Conservation (phyloP, 2,888 invertebrate species). For the Euzophera pinguis region DNA sequence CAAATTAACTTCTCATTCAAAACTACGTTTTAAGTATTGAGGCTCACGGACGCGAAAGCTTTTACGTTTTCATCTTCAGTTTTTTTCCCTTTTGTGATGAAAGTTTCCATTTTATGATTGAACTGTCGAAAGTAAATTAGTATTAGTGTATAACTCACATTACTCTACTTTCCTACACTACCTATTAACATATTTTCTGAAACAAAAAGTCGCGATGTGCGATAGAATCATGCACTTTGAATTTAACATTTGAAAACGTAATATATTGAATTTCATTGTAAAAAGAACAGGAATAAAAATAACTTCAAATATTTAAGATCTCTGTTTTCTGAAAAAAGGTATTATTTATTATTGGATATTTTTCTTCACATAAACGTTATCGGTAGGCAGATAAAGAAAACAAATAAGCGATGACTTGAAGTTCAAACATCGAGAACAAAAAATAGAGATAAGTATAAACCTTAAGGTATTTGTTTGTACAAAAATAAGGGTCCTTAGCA, state of each 20-base stretch:
- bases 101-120: not conserved
- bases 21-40: constrained; percentile 21
- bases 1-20: constrained; percentile 31
- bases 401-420: constrained; percentile 25
- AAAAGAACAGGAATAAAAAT: not conserved
- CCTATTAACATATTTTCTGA: not conserved
- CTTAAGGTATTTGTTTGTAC: constrained; percentile 10
- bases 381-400: constrained; percentile 24
- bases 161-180: not conserved
- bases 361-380: constrained; percentile 9
- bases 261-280: not conserved
- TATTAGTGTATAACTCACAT: not conserved
- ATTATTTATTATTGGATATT: constrained; percentile 1
- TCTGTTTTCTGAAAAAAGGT: constrained; percentile 1
- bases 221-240: too few relatives aligned
- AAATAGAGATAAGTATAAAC: constrained; percentile 14
- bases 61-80: not conserved
- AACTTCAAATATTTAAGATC: not conserved
- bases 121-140: not conserved
- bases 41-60: constrained; percentile 29
- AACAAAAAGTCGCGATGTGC: too few relatives aligned
- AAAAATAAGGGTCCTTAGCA: constrained; percentile 7
- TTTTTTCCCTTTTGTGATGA: not conserved
- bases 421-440: constrained; percentile 22
- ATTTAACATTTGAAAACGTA: too few relatives aligned